Percentiles rank a stretch among this genome's conserved stretches.
Conservation (phyloP, 2,797 vertebrate species). For the Labeo calbasu region DNA sequence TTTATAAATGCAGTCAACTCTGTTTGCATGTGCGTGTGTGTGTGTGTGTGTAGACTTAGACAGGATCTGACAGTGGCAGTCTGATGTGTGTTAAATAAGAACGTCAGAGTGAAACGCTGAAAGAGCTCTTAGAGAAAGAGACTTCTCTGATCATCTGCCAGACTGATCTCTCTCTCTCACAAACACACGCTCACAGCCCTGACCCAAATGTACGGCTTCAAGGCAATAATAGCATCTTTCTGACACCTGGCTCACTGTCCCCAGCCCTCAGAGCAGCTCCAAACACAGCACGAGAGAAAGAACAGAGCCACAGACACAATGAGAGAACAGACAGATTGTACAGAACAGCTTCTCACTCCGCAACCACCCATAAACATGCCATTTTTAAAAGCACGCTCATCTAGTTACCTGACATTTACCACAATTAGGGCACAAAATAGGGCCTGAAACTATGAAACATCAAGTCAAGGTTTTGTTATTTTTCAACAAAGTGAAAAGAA, state of each 20-base stretch:
- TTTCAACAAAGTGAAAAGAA: not conserved
- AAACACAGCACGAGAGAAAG: not conserved
- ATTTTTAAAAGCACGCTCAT: not conserved
- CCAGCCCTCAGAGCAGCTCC: not conserved
- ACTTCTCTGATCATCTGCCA: conserved; percentile 47
- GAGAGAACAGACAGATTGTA: conserved; percentile 7
- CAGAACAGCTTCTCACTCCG: not conserved
- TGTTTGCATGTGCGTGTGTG: conserved; percentile 13
- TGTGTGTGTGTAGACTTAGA: conserved; percentile 39
- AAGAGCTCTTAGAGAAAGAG: conserved; percentile 38
- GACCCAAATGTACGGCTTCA: conserved; percentile 31
- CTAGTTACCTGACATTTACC: not conserved
- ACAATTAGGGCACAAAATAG: not conserved
- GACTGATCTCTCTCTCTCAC: conserved; percentile 21
- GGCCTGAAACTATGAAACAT: not conserved
- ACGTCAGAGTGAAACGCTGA: conserved; percentile 34
- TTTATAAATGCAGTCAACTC: conserved; percentile 7
- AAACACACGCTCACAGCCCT: not conserved
- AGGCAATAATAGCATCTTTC: conserved; percentile 31
- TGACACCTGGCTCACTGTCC: conserved; percentile 20
- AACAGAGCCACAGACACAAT: not conserved
- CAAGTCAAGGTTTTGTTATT: not conserved
- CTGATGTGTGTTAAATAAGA: conserved; percentile 51
- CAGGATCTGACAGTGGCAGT: conserved; percentile 30
- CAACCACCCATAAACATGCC: not conserved